phyloP scores from a whole-genome alignment of 2,888 invertebrate species.

The Zaprionus lineosus region DNA sequence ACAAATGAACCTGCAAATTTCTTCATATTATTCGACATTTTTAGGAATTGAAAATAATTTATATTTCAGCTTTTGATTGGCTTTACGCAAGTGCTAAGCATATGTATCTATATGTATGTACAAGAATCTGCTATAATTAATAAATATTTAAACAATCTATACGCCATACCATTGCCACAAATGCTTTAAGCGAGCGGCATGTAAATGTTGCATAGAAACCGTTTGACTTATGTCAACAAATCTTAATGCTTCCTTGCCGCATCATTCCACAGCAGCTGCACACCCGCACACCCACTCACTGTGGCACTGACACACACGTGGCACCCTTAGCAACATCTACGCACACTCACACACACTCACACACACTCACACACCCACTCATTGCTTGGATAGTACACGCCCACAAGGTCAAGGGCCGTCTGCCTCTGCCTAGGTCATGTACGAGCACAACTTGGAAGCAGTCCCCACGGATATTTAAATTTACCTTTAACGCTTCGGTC shows the following conservation, averaged over 20 bases:
- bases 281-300: neutral
- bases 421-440: slow-evolving; percentile 65
- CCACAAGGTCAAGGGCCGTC: slow-evolving; percentile 71
- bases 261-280: slow-evolving; percentile 40
- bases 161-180: too few species aligned
- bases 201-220: too few species aligned
- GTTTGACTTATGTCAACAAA: slow-evolving; percentile 30
- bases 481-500: slow-evolving; percentile 19
- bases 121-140: slow-evolving; percentile 19
- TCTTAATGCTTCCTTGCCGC: slow-evolving; percentile 32
- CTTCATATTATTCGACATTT: too few species aligned
- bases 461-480: slow-evolving; percentile 47
- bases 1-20: too few species aligned
- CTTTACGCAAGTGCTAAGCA: slow-evolving; percentile 22
- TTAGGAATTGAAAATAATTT: too few species aligned
- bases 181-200: too few species aligned
- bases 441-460: slow-evolving; percentile 45
- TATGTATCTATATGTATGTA: slow-evolving; percentile 58
- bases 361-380: slow-evolving; percentile 4
- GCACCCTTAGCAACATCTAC: too few species aligned
- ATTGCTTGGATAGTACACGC: slow-evolving; percentile 27
- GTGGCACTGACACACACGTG: slow-evolving; percentile 1
- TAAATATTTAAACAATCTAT: slow-evolving; percentile 27
- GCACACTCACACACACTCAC: slow-evolving; percentile 7
- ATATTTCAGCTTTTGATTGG: slow-evolving; percentile 39